phyloP scores from a whole-genome alignment of 2,888 invertebrate genomes.

The Drosophila prostipennis region DNA sequence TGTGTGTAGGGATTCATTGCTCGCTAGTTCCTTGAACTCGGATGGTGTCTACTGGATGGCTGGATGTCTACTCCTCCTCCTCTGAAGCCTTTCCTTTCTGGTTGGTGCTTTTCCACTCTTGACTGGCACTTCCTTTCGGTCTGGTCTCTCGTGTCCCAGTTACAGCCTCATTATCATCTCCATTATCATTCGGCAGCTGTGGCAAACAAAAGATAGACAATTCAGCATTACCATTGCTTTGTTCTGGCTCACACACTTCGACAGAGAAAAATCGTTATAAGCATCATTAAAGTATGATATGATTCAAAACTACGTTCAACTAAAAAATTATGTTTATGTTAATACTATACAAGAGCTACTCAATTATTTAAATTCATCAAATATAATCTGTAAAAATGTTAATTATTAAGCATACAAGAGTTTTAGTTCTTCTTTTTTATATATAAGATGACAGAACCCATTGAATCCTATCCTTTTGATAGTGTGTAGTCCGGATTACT shows the following conservation, averaged over 20 bases:
- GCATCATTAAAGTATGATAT: not conserved
- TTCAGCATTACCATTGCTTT: conserved; percentile 21
- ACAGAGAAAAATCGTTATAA: not conserved
- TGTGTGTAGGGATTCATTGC: conserved; percentile 71
- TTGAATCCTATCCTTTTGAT: not conserved
- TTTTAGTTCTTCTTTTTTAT: no score
- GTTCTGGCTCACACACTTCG: conserved; percentile 11
- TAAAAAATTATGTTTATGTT: no score
- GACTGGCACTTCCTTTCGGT: conserved; percentile 34
- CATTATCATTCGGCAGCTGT: conserved; percentile 44
- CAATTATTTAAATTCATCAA: no score
- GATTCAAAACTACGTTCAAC: no score
- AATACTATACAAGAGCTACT: no score
- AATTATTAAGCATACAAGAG: no score
- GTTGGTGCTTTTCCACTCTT: conserved; percentile 20
- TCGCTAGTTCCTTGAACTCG: conserved; percentile 32
- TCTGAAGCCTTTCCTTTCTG: conserved; percentile 9
- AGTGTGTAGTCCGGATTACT: not conserved
- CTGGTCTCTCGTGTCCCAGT: conserved; percentile 31
- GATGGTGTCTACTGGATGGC: conserved; percentile 17
- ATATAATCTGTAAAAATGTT: no score
- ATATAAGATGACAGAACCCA: not conserved
- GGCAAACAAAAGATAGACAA: conserved; percentile 20
- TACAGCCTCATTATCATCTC: conserved; percentile 41
- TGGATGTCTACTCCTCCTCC: not conserved